Percentiles rank a stretch among this genome's conserved stretches.
These are phyloP conservation scores for Opisthocomus hoazin DNA, from an alignment of 2,113 vertebrate genomes.

Conservation along the genomic window DNA sequence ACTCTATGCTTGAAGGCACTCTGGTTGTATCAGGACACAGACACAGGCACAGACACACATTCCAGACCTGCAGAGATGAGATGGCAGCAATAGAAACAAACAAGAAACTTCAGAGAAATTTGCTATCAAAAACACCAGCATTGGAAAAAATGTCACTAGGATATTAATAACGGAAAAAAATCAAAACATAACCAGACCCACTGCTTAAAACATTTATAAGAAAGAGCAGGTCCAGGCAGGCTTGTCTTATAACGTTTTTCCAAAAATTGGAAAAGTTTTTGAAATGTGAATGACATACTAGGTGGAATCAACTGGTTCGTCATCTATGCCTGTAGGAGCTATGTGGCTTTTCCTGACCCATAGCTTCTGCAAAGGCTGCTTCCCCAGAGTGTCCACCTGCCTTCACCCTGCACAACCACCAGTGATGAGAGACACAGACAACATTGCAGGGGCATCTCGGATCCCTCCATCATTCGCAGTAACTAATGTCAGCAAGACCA, in stretches of 20 bases:
- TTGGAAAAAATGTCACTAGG: neutral
- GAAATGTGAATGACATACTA: neutral
- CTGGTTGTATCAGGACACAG: neutral
- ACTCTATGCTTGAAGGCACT: neutral
- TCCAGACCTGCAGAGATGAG: neutral
- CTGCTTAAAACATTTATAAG: neutral
- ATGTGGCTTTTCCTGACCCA: rapidly evolving
- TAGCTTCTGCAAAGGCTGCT: neutral
- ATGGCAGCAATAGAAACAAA: neutral
- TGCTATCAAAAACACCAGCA: neutral
- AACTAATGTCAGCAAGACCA: neutral
- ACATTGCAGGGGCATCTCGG: neutral
- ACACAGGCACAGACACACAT: neutral
- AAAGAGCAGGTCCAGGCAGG: neutral
- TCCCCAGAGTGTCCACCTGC: neutral
- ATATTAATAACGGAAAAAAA: neutral
- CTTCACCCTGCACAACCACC: neutral
- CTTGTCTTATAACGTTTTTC: neutral
- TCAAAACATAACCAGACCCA: neutral
- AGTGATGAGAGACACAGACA: neutral
- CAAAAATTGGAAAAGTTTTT: neutral
- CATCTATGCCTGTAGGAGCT: neutral
- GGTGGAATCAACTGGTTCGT: neutral
- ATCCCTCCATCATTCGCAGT: neutral
- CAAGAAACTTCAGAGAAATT: neutral